Base-by-base conservation (phyloP, 1,140 invertebrate genomes). In the Drosophila bocqueti region DNA sequence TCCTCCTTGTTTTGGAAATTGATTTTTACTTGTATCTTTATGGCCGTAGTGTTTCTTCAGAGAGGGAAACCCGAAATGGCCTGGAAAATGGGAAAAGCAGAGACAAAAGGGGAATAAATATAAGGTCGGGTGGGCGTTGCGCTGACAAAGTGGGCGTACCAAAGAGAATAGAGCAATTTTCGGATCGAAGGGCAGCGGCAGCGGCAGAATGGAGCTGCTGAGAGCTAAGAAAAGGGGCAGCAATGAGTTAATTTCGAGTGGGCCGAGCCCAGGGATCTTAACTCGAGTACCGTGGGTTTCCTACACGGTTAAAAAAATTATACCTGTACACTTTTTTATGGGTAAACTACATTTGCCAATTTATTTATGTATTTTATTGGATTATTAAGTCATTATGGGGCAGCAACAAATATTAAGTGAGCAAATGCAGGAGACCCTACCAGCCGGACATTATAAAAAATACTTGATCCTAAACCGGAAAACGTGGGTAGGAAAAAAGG, bases 201-300 rank as follows among this genome's bases (percentile, higher is more conserved):
- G 18, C 11, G 18, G 31, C 34, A 24, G 52, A 38, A 55, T 34
- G 52, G 34, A 55, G 50, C 52, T 55, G 52, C 38, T 46, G 40
- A 54, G 40, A 52, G 43, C 21, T 42, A 38, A 26, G 36, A 36
- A 64, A 66, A 63, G 64, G 57, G 45, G 50, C 50, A 47, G 59
- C 64, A 81, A 89, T 87, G 81, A 89, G 80, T 87, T 89, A 89
- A 87, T 87, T 86, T 89, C 45, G 67, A 73, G 83, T 83, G 84
- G 83, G 83, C 43, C 38, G 63, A 55, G 36, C 21, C 64, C 42
- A 62, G 55, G 31, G 55, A 71, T 71, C 45, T 68, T 71, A 34
- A 38, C n/a, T 26, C 31, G 67, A 60, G 36, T 45, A 59, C 73
- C 71, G 71, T 74, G 68, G 71, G 71, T 31, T 16, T 42, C 8